phyloP scores from a whole-genome alignment of 2,113 vertebrate genomes.

The Cettia cetti region DNA sequence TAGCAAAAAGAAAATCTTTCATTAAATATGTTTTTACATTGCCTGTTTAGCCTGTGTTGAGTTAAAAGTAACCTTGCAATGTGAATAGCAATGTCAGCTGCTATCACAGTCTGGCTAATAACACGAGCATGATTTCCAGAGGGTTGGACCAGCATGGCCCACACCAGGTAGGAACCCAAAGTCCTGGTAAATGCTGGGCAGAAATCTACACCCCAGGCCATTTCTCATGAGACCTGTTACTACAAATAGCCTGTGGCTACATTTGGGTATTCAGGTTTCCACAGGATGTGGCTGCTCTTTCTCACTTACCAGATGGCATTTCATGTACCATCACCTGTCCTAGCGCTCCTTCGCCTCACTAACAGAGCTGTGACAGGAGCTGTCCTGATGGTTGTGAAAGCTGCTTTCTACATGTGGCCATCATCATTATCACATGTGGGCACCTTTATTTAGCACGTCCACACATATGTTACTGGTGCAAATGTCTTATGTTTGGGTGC shows the following conservation, averaged over 20 bases:
- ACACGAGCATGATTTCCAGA: background rate
- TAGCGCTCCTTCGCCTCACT: background rate
- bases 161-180: background rate
- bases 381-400: background rate
- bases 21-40: background rate
- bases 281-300: background rate
- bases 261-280: background rate
- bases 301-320: slow-evolving; percentile 6
- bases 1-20: background rate
- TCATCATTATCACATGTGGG: background rate
- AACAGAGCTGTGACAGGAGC: background rate
- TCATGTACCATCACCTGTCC: background rate
- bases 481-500: background rate
- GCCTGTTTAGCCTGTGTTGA: background rate
- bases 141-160: background rate
- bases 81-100: background rate
- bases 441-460: background rate
- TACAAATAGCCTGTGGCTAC: background rate
- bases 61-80: background rate
- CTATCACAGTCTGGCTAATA: background rate
- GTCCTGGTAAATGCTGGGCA: background rate
- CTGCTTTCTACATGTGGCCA: background rate
- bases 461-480: background rate
- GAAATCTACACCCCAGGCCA: background rate
- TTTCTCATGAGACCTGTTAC: background rate